These are phyloP conservation scores for Cheilosia scutellata DNA, from an alignment of 2,888 invertebrate species.

Conservation along the genomic window DNA sequence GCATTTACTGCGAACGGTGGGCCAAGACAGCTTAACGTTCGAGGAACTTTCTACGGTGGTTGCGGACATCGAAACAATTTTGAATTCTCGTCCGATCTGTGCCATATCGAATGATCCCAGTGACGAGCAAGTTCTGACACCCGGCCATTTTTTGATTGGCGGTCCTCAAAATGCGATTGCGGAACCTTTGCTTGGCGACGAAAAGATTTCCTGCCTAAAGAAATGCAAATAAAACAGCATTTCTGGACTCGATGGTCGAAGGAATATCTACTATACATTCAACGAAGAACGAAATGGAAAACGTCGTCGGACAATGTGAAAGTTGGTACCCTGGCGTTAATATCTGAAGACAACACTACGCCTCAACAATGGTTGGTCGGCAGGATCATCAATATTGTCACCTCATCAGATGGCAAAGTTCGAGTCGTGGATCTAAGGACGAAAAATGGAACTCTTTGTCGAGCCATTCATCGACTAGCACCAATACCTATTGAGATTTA, in stretches of 20 bases:
- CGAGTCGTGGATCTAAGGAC: background rate
- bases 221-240: conserved; percentile 3
- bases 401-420: background rate
- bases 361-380: background rate
- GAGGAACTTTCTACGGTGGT: no score
- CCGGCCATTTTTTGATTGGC: no score
- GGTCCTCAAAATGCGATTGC: no score
- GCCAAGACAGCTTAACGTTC: background rate
- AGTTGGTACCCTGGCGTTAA: background rate
- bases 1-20: no score
- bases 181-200: no score
- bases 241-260: conserved; percentile 8
- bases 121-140: background rate
- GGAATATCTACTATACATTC: background rate
- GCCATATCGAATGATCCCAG: no score
- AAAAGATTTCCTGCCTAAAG: no score
- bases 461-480: background rate
- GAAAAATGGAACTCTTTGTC: background rate
- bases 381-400: background rate
- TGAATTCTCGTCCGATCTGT: no score
- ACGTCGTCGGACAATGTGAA: background rate
- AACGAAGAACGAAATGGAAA: conserved; percentile 4
- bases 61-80: no score
- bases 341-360: background rate
- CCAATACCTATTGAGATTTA: background rate